Evolutionary conservation across 2,797 vertebrate species (phyloP).

Genomic region (Melanotaenia parkinsoni): DNA sequence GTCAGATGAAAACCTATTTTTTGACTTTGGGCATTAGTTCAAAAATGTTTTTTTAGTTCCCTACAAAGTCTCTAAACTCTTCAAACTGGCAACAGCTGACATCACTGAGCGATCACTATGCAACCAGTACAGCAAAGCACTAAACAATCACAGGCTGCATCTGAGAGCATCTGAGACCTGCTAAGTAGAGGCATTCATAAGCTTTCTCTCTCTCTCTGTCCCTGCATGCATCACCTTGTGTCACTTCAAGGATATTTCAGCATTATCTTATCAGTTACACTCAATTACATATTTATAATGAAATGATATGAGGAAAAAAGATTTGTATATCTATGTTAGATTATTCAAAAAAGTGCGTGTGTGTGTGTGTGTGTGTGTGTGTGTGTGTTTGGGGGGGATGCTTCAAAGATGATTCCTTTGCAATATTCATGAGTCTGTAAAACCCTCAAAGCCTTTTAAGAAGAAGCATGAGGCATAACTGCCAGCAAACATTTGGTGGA

Average conservation of each 20-base stretch:
- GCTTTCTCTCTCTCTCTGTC: conserved; percentile 18
- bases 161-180: conserved; percentile 5
- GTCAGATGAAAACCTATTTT: conserved; percentile 23
- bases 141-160: conserved; percentile 27
- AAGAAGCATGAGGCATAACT: conserved; percentile 60
- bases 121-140: conserved; percentile 17
- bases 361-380: neutral
- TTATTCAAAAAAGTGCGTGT: conserved; percentile 23
- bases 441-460: conserved; percentile 72
- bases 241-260: conserved; percentile 7
- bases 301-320: conserved; percentile 44
- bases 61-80: conserved; percentile 32
- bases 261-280: conserved; percentile 41
- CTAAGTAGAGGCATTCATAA: conserved; percentile 5
- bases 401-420: conserved; percentile 63
- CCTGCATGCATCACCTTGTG: conserved; percentile 17
- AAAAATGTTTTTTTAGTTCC: conserved; percentile 39
- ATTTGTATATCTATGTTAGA: conserved; percentile 34
- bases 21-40: conserved; percentile 37
- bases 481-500: conserved; percentile 59
- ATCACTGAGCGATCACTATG: conserved; percentile 19
- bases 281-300: conserved; percentile 51
- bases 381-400: neutral
- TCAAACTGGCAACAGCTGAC: conserved; percentile 29
- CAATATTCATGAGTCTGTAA: conserved; percentile 73